Evolutionary conservation across 64 coral and sea anemone genomes (phyloP).

Genomic region (Orbicella faveolata): DNA sequence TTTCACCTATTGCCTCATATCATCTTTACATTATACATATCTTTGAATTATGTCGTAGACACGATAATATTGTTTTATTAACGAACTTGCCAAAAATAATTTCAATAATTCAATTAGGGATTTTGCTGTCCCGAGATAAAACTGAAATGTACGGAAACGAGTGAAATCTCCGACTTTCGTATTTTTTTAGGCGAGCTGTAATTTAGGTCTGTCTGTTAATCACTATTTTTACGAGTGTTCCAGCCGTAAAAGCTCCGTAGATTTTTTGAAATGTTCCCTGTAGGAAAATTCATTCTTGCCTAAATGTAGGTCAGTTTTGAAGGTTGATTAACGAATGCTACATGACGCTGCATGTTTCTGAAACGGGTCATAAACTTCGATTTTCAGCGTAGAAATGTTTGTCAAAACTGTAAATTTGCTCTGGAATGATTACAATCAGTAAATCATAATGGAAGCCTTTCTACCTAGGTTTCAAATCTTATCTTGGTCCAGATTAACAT

Average conservation of each 20-base stretch:
- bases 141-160: constrained; percentile 9
- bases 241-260: no score
- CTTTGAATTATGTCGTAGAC: neutral
- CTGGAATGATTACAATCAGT: neutral
- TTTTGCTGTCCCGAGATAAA: neutral
- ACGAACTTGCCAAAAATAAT: constrained; percentile 10
- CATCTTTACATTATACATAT: neutral
- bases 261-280: no score
- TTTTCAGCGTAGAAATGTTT: neutral
- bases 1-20: neutral
- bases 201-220: neutral
- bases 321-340: no score
- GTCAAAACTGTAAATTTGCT: neutral
- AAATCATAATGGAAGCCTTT: neutral
- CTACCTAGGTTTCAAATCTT: neutral
- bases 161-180: neutral
- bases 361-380: neutral
- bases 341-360: neutral
- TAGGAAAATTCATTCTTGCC: no score
- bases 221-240: no score
- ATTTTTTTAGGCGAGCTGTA: no score
- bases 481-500: neutral
- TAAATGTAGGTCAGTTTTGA: no score
- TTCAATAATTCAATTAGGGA: constrained; percentile 22
- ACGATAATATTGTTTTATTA: constrained; percentile 21